Conservation (phyloP, 1,140 invertebrate species). For the Neodiprion lecontei region DNA sequence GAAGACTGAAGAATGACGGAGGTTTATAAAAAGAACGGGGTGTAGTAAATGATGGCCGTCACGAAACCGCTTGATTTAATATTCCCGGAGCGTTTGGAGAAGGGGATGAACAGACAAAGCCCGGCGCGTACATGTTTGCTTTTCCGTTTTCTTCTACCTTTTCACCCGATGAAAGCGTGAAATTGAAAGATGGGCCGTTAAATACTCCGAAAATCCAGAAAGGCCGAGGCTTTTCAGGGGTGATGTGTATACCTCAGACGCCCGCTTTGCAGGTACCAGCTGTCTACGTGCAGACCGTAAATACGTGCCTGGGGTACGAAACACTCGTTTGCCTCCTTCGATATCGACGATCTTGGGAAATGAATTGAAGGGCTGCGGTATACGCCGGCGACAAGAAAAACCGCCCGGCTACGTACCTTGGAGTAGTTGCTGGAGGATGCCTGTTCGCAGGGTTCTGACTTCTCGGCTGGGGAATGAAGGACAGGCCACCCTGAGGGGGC, state of each 20-base stretch:
- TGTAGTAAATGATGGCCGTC: no score
- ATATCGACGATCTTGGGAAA: not conserved
- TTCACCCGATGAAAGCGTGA: not conserved
- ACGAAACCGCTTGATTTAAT: not conserved
- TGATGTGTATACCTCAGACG: no score
- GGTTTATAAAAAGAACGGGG: no score
- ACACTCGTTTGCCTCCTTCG: not conserved
- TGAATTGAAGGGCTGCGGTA: not conserved
- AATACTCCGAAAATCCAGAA: no score
- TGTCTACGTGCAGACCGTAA: no score
- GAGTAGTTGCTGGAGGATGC: slow-evolving; percentile 46
- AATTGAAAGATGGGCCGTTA: slow-evolving; percentile 4
- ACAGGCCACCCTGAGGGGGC: slow-evolving; percentile 45
- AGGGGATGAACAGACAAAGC: not conserved
- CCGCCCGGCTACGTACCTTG: slow-evolving; percentile 39
- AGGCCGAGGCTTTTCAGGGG: no score
- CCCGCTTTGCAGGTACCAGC: no score
- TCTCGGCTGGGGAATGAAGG: slow-evolving; percentile 57
- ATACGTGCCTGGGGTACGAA: not conserved
- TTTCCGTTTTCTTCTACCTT: not conserved
- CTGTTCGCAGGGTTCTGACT: slow-evolving; percentile 44
- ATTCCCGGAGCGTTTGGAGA: not conserved
- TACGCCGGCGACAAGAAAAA: not conserved
- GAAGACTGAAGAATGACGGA: not conserved
- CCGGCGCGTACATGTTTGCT: not conserved